Evolutionary conservation across 2,113 vertebrate species (phyloP), one percentile per base, ranked within the genome.

Genomic region (Poecile atricapillus): DNA sequence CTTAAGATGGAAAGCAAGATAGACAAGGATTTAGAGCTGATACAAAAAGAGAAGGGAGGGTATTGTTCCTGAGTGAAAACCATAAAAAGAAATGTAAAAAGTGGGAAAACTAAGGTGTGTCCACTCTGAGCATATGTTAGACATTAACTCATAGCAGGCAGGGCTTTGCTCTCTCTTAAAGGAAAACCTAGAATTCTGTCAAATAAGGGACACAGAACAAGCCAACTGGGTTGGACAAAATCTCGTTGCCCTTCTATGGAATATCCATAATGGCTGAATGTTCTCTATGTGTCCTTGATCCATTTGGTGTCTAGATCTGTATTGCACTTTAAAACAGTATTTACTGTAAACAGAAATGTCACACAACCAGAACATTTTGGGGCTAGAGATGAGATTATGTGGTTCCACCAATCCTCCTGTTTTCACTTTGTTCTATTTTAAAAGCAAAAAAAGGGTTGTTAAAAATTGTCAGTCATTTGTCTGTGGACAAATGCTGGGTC

Each of bases 1-100:
- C 50, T 84, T 43, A 77, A 90, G 79, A 77, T 87, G 55, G 50
- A 90, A 83, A 85, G 30, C 37, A 88, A 90, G 92, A 74, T 58
- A 95, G 79, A 74, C 21, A 79, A 80, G 67, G 84, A 85, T 93
- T 94, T 85, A 93, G 46, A 93, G 47, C 75, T 93, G 59, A 69
- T 31, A 44, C 55, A 44, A 67, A 83, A 83, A 80, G 63, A 60
- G 75, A 64, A 35, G 35, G 55, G 30, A 35, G 9, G 6, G 13
- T 28, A 17, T 79, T 80, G 28, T 67, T 83, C 30, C 63, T 62
- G 22, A 85, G 30, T 67, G 20, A 93, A 93, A 88, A 63, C 13
- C 19, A 56, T 71, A 55, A 77, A 91, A 85, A 65, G 25, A 69
- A 90, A 77, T 62, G 3, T 69, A 59, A 91, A 53, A 90, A 77